phyloP scores from a whole-genome alignment of 2,888 invertebrate genomes.

The Cataglyphis cursor region DNA sequence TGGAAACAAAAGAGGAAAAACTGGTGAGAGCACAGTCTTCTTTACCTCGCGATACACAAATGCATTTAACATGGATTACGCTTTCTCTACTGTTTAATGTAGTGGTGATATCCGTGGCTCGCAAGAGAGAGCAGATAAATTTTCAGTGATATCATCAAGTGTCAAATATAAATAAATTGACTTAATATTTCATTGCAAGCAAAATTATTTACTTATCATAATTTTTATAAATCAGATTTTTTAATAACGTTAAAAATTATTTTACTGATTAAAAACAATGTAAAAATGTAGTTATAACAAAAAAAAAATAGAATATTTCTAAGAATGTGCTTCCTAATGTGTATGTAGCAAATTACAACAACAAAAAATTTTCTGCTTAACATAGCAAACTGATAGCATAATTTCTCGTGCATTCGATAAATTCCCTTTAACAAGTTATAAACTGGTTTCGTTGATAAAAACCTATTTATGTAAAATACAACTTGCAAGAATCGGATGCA shows the following conservation, averaged over 20 bases:
- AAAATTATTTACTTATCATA: constrained; percentile 2
- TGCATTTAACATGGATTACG: constrained; percentile 59
- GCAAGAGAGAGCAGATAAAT: constrained; percentile 37
- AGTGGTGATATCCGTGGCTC: constrained; percentile 46
- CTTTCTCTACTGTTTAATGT: constrained; percentile 35
- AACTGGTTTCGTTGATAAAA: constrained; percentile 10
- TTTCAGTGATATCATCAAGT: constrained; percentile 38
- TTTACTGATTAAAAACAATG: background rate
- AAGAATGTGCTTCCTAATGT: background rate
- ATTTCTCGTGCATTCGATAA: background rate
- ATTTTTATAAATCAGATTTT: background rate
- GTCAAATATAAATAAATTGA: constrained; percentile 6
- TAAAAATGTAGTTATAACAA: background rate
- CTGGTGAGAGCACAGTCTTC: constrained; percentile 56
- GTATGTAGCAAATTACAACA: background rate
- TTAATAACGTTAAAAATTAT: background rate
- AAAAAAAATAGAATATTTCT: background rate
- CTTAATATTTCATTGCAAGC: background rate
- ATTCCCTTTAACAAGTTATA: background rate
- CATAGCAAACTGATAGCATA: background rate
- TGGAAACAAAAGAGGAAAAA: constrained; percentile 56
- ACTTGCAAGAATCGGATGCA: background rate
- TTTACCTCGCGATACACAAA: constrained; percentile 54
- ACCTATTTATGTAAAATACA: background rate
- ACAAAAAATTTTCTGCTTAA: background rate